Evolutionary conservation across 2,888 invertebrate species (phyloP).

Genomic region (Pseudococcus longispinus): DNA sequence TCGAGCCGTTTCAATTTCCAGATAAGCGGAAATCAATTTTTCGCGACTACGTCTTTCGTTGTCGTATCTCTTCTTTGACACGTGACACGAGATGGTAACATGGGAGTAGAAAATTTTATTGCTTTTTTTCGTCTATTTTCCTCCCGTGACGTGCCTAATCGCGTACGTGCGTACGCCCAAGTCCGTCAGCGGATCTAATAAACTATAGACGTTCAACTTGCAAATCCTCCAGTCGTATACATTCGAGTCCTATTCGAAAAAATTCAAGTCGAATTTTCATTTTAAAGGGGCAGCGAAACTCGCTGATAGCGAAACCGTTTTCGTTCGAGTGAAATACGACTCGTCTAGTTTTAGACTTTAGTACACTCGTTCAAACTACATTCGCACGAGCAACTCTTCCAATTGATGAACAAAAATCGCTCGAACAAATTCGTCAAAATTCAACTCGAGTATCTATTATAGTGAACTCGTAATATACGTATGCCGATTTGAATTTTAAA

Average conservation of each 20-base stretch:
- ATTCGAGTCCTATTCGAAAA: neutral
- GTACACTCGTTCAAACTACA: too few species aligned
- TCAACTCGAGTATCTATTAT: too few species aligned
- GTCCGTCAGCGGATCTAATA: neutral
- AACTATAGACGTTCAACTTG: neutral
- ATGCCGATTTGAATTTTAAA: too few species aligned
- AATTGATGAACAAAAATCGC: too few species aligned
- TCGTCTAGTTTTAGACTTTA: too few species aligned
- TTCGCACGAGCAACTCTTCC: too few species aligned
- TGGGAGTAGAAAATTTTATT: neutral
- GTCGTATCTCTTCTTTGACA: neutral
- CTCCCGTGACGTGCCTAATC: neutral
- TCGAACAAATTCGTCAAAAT: too few species aligned
- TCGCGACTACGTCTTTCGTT: neutral
- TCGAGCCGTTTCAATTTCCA: neutral
- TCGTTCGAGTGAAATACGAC: too few species aligned
- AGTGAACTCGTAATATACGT: too few species aligned
- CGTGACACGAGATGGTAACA: neutral
- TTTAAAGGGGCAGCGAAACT: too few species aligned
- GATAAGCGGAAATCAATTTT: conserved; percentile 13
- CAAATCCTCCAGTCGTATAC: neutral
- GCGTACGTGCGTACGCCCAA: neutral
- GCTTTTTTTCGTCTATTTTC: neutral
- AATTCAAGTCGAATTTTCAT: neutral
- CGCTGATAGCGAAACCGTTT: too few species aligned